phyloP scores from a whole-genome alignment of 2,888 invertebrate genomes.

The Lapara coniferarum region DNA sequence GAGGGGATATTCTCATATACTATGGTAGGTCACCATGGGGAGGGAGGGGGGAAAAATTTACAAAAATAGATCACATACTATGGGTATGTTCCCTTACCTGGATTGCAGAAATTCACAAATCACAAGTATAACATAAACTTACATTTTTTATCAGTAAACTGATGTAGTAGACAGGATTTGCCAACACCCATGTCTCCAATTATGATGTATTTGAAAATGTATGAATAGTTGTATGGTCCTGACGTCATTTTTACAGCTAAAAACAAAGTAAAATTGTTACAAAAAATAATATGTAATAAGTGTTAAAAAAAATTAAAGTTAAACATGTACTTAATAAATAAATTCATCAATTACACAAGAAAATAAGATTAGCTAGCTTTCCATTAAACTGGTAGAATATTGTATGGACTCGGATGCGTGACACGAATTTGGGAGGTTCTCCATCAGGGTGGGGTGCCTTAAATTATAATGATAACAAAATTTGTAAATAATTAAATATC shows the following conservation, averaged over 20 bases:
- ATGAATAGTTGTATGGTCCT: constrained; percentile 99
- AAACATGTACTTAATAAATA: neutral
- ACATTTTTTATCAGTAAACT: constrained; percentile 99
- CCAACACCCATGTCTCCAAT: constrained; percentile 99
- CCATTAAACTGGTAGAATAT: too few relatives aligned
- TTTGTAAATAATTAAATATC: neutral
- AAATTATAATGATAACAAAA: too few relatives aligned
- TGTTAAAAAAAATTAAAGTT: neutral
- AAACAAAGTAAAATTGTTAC: constrained; percentile 25
- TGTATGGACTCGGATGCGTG: too few relatives aligned
- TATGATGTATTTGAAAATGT: constrained; percentile 99
- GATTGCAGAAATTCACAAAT: neutral
- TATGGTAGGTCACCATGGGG: too few relatives aligned
- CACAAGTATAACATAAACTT: constrained; percentile 74
- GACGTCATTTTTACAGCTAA: constrained; percentile 89
- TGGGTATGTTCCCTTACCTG: too few relatives aligned
- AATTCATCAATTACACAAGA: too few relatives aligned
- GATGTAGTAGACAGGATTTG: constrained; percentile 99
- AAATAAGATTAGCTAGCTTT: too few relatives aligned
- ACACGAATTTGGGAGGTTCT: too few relatives aligned
- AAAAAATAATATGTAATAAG: neutral
- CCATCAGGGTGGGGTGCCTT: too few relatives aligned
- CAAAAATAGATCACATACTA: too few relatives aligned
- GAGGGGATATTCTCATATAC: too few relatives aligned
- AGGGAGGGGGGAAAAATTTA: too few relatives aligned